Evolutionary conservation across 2,888 invertebrate genomes (phyloP).

Genomic region (Thelaira solivaga): DNA sequence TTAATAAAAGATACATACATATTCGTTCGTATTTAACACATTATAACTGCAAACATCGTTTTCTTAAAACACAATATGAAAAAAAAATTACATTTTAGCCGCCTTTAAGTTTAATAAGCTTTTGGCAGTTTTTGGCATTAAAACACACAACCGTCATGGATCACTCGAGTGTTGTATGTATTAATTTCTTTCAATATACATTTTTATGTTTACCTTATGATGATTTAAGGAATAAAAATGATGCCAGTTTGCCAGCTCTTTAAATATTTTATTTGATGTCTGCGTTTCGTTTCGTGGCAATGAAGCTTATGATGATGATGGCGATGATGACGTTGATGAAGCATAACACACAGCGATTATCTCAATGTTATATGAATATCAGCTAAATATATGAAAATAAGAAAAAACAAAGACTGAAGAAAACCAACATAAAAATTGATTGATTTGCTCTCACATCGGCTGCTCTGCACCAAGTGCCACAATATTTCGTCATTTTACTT

Average conservation of each 20-base stretch:
- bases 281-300: conserved; percentile 43
- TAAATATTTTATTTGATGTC: conserved; percentile 53
- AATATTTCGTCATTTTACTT: conserved; percentile 54
- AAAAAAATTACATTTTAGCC: too few relatives aligned
- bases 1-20: too few relatives aligned
- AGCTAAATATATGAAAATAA: conserved; percentile 8
- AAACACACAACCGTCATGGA: conserved; percentile 35
- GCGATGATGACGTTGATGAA: conserved; percentile 54
- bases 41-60: neutral
- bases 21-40: neutral
- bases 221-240: conserved; percentile 45
- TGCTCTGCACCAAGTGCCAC: conserved; percentile 34
- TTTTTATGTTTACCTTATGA: conserved; percentile 13
- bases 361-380: conserved; percentile 38
- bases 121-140: conserved; percentile 46
- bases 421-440: conserved; percentile 58
- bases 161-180: conserved; percentile 19
- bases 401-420: too few relatives aligned
- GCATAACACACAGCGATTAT: conserved; percentile 60
- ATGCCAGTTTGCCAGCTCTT: conserved; percentile 45
- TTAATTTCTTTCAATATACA: conserved; percentile 7
- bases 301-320: conserved; percentile 34
- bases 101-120: conserved; percentile 53
- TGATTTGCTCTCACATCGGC: conserved; percentile 53
- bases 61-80: conserved; percentile 7